Percentiles rank a stretch among this genome's conserved stretches.
phyloP scores from a whole-genome alignment of 2,797 vertebrate genomes.

The Falco concolor region DNA sequence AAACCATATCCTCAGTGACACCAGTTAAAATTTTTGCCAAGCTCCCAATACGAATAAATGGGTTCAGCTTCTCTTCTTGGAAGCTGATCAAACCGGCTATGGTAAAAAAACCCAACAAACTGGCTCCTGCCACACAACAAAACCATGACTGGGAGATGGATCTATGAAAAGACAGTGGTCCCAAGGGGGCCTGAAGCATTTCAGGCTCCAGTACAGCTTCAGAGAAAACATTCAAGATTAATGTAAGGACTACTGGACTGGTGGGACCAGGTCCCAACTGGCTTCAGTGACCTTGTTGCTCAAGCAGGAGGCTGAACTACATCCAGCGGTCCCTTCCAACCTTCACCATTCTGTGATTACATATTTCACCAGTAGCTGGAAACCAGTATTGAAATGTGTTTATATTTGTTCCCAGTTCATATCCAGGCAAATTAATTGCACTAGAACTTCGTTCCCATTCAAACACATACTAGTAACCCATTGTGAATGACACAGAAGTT shows the following conservation, averaged over 20 bases:
- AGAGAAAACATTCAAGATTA: not conserved
- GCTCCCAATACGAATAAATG: not conserved
- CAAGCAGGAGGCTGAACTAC: not conserved
- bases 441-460: not conserved
- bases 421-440: not conserved
- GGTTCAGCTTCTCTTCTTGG: not conserved
- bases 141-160: not conserved
- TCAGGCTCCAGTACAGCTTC: not conserved
- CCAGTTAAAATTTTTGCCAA: not conserved
- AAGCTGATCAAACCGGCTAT: not conserved
- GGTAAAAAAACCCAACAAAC: not conserved
- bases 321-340: not conserved
- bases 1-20: not conserved
- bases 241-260: not conserved
- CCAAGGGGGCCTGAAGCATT: not conserved
- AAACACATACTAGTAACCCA: not conserved
- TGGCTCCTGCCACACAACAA: not conserved
- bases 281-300: not conserved
- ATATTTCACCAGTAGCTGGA: not conserved
- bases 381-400: accelerated
- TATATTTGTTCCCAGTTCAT: not conserved
- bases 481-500: not conserved
- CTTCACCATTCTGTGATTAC: not conserved
- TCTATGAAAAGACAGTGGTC: not conserved
- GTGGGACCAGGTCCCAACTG: not conserved